Evolutionary conservation across 1,140 invertebrate genomes (phyloP), one percentile per base, ranked within the genome.

Genomic region (Euura lappo): DNA sequence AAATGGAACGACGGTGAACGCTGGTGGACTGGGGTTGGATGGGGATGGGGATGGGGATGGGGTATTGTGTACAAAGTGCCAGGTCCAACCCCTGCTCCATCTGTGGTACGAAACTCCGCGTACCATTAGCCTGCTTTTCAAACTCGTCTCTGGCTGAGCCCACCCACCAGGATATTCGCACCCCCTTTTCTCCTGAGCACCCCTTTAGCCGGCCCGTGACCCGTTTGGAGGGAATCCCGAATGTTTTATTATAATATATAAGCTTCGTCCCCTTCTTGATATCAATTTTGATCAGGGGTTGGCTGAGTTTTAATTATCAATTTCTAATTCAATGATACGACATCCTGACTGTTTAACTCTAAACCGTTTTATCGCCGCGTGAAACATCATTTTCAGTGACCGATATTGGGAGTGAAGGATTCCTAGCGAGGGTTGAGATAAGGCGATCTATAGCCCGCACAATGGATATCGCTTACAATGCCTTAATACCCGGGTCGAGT

Each of bases 51-150:
- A 42, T 3, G 28, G 28, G 66, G 4, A 68, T 11, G 66, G 66
- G 13, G 66, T 68, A 68, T 68, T 68, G 66, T 68, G 66, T 28
- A 68, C 28, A 68, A 68, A 68, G 66, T 68, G 66, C 44, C 66
- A 68, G 66, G 66, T 28, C 8, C 10, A 42, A 8, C 66, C 66
- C 13, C 8, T 42, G 60, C 51, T 11, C 42, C 4, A 28, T 68
- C 13, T 3, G 66, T 68, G 3, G 8, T 60, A 60, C 51, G 51
- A 60, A 60, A 60, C 51, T 60, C 51, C 8, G 51, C 8, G 51
- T 44, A 44, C 66, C 66, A 68, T 68, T 68, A 68, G 66, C 66
- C 44, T 42, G 66, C 66, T 68, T 68, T 68, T 68, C 66, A 68
- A 68, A 68, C 66, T 44, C 44, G 66, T 68, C 51, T 42, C 66